Conservation (phyloP, 2,113 vertebrate species). For the Elgaria multicarinata region DNA sequence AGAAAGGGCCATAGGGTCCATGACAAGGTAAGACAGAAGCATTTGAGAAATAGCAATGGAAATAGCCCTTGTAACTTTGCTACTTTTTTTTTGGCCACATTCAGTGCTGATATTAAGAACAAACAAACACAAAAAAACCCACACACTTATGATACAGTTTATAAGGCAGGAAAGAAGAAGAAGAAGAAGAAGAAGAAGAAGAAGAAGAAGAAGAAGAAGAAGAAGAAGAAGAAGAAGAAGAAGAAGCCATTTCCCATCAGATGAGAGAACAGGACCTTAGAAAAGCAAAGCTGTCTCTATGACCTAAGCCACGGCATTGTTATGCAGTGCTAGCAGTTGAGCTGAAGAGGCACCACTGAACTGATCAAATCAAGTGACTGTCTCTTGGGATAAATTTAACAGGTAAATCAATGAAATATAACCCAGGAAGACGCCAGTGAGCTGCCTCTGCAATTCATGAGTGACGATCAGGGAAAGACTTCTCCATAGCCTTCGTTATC, state of each 20-base stretch:
- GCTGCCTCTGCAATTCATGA: background rate
- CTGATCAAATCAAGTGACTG: background rate
- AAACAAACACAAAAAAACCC: too few species aligned
- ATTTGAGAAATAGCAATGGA: background rate
- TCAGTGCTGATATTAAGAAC: background rate
- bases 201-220: background rate
- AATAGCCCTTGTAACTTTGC: background rate
- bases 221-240: background rate
- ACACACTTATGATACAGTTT: too few species aligned
- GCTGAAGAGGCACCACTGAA: background rate
- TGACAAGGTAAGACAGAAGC: background rate
- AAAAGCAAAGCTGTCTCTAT: background rate
- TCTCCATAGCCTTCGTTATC: too few species aligned
- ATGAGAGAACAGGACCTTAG: background rate
- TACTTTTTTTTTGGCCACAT: background rate
- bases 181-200: too few species aligned
- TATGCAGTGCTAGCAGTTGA: background rate
- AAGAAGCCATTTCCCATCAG: background rate
- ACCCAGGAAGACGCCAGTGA: background rate
- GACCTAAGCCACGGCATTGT: background rate
- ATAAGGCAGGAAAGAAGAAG: too few species aligned
- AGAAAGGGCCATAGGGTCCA: background rate
- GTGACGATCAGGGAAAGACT: background rate
- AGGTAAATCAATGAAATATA: conserved; percentile 7
- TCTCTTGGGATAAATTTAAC: conserved; percentile 5